Percentiles rank a stretch among this genome's conserved stretches.
Conservation (phyloP, 2,113 vertebrate genomes). For the Leptobrachium ailaonicum region DNA sequence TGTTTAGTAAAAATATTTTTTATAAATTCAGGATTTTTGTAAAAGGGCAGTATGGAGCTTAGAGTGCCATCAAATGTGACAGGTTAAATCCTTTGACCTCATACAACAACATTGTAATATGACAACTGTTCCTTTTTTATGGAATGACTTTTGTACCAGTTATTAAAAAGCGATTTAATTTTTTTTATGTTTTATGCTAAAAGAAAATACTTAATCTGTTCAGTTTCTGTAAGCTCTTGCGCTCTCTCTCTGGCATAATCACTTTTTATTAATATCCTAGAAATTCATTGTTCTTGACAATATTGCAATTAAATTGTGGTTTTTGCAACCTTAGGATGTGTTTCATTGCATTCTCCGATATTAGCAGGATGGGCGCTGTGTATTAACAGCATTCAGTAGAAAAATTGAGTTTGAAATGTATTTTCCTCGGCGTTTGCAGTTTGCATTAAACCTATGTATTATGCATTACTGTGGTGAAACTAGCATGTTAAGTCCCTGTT, state of each 20-base stretch:
- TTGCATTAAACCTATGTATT: neutral
- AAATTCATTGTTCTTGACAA: neutral
- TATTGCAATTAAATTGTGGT: neutral
- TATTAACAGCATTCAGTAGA: neutral
- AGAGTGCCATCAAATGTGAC: too few relatives aligned
- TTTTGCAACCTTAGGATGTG: neutral
- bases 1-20: neutral
- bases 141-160: neutral
- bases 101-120: too few relatives aligned
- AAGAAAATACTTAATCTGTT: too few relatives aligned
- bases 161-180: neutral
- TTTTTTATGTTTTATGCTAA: too few relatives aligned
- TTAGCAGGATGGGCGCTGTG: neutral
- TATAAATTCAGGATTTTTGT: too few relatives aligned
- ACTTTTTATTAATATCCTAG: slow-evolving; percentile 2
- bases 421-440: neutral
- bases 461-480: too few relatives aligned
- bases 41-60: too few relatives aligned
- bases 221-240: neutral
- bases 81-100: too few relatives aligned
- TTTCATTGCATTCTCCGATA: neutral
- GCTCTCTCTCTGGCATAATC: neutral
- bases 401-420: neutral
- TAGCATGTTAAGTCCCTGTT: too few relatives aligned
- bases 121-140: neutral